Base-by-base conservation (phyloP, 64 coral and sea anemone genomes). In the Exaiptasia diaphana region DNA sequence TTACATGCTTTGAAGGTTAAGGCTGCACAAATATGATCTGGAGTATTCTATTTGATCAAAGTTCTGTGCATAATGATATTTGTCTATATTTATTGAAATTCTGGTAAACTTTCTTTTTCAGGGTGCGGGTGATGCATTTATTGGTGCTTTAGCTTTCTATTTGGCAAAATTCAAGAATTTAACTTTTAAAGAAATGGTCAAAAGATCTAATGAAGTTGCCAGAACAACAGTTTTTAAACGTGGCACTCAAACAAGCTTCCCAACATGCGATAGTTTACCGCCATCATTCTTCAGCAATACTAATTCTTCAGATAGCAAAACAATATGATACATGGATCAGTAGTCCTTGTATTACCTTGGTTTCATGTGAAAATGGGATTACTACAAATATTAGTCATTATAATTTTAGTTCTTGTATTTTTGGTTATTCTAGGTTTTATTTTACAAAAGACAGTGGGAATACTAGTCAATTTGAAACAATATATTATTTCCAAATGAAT, bases 91-190 rank as follows among this genome's bases (percentile, higher is more conserved):
- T 43, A 30, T 1, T 53, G 15, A 36, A 65, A 21, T 54, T 41
- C 64, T 21, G 26, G n/a, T n/a, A n/a, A n/a, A n/a, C 37, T 22
- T 62, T 50, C 4, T 79, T 2, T 75, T 43, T 22, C 39, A 99
- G 95, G 95, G 95, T 24, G 95, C 95, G 31, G 95, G 95, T 25
- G 95, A 99, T 93, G 95, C 95, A 1, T 99, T 99, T 29, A 92
- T 99, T 40, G 95, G 95, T 38, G 95, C 95, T 31, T 50, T 99
- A 53, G 95, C 95, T n/a, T 99, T 93, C 60, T 99, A 89, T 72
- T 71, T 99, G 83, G 90, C 95, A 38, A 99, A 99, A 84, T 93
- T 85, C 82, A 93, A 89, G 62, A 84, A 83, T 49, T 79, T 99
- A 58, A 71, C 95, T 14, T 99, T 99, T 80, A 82, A 83, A 4